Conservation (phyloP, 2,797 vertebrate genomes). For the Parambassis ranga region DNA sequence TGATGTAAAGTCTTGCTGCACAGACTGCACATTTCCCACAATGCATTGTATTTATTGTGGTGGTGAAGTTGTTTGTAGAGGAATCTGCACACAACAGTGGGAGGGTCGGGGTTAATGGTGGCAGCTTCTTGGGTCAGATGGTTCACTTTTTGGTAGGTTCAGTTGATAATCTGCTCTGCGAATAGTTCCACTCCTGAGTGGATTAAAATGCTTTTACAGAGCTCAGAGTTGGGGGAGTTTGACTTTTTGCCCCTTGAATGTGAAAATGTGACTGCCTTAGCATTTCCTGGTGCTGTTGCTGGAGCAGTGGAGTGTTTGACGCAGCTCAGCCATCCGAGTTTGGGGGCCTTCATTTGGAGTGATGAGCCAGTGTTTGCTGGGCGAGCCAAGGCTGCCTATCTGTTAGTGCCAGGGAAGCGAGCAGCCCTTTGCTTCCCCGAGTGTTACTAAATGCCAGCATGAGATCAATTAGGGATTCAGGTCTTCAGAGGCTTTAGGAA, state of each 20-base stretch:
- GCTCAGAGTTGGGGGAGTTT: background rate
- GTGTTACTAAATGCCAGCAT: slow-evolving; percentile 68
- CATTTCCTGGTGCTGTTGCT: background rate
- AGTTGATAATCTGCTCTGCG: background rate
- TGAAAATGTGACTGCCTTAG: background rate
- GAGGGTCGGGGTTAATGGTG: no score
- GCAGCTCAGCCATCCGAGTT: slow-evolving; percentile 21
- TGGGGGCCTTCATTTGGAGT: slow-evolving; percentile 1
- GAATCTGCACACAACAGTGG: no score
- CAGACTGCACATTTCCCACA: no score
- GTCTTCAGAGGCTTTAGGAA: slow-evolving; percentile 75
- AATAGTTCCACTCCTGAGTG: background rate
- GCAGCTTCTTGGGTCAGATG: no score
- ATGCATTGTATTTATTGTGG: no score
- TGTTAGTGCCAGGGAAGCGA: slow-evolving; percentile 38
- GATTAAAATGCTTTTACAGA: background rate
- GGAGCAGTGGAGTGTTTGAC: slow-evolving; percentile 17
- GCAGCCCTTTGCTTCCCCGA: slow-evolving; percentile 55
- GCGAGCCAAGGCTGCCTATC: slow-evolving; percentile 17
- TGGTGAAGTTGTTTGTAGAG: no score
- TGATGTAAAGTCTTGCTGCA: no score
- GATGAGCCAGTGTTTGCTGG: slow-evolving; percentile 19
- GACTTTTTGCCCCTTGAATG: background rate
- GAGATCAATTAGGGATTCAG: slow-evolving; percentile 73
- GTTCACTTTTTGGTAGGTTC: no score